These are phyloP conservation scores for Ferdinandea cuprea DNA, from an alignment of 2,888 invertebrate genomes.

Conservation along the genomic window DNA sequence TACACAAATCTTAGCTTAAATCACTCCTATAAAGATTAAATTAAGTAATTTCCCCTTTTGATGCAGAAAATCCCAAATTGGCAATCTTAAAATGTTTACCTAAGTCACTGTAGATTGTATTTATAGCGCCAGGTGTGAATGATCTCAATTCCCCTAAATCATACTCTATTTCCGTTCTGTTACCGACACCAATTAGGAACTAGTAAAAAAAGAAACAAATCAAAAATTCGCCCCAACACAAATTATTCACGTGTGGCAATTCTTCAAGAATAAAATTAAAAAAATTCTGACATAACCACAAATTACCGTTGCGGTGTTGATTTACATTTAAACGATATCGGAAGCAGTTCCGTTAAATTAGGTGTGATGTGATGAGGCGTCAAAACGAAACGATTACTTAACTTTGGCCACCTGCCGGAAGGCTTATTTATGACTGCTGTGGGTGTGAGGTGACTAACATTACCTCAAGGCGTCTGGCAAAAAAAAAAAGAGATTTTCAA, in stretches of 20 bases:
- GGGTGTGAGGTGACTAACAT: constrained; percentile 12
- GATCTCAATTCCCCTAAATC: background rate
- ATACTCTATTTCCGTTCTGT: background rate
- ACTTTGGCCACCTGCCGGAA: constrained; percentile 55
- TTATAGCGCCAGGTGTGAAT: background rate
- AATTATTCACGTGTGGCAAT: constrained; percentile 21
- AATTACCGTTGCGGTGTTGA: constrained; percentile 11
- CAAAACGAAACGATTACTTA: constrained; percentile 31
- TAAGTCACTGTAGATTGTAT: too few relatives aligned
- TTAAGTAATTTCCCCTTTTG: too few relatives aligned
- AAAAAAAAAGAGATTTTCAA: constrained; percentile 10
- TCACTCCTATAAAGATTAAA: too few relatives aligned
- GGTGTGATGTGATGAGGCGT: background rate
- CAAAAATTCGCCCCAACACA: constrained; percentile 11
- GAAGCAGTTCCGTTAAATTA: constrained; percentile 36
- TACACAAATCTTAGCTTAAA: too few relatives aligned
- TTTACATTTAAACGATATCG: constrained; percentile 18
- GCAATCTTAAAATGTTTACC: too few relatives aligned
- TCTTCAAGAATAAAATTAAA: background rate
- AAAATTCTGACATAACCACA: constrained; percentile 40
- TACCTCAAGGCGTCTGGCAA: constrained; percentile 7
- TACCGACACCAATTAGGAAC: too few relatives aligned
- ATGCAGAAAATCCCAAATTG: too few relatives aligned
- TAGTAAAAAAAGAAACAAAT: background rate
- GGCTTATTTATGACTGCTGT: too few relatives aligned